phyloP scores from a whole-genome alignment of 2,888 invertebrate species.

The Ischnura elegans region DNA sequence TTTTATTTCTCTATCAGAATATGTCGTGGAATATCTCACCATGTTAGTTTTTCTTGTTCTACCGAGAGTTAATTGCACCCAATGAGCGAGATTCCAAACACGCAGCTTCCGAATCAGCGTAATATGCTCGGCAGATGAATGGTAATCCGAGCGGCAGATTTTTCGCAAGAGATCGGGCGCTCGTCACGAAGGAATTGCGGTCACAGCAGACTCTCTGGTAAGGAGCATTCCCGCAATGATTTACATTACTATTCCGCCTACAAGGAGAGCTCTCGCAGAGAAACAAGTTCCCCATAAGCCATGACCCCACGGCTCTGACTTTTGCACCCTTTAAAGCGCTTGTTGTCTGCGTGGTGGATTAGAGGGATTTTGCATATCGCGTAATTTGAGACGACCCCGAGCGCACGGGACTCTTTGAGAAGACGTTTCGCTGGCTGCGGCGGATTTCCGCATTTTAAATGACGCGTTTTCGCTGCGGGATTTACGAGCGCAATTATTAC shows the following conservation, averaged over 20 bases:
- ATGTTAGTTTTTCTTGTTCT: neutral
- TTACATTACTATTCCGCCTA: slow-evolving; percentile 27
- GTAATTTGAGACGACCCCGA: slow-evolving; percentile 15
- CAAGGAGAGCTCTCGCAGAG: slow-evolving; percentile 6
- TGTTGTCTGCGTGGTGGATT: slow-evolving; percentile 30
- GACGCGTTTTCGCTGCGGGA: neutral
- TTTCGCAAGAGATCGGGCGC: neutral
- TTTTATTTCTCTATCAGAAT: neutral
- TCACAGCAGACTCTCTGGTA: neutral
- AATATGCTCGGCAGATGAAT: slow-evolving; percentile 24
- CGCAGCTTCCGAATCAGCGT: neutral
- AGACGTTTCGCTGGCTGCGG: neutral
- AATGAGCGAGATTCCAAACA: neutral
- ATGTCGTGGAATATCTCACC: neutral
- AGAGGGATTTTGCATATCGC: slow-evolving; percentile 19
- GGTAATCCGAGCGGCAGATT: slow-evolving; percentile 27
- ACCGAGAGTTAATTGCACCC: neutral
- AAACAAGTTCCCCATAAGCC: slow-evolving; percentile 28
- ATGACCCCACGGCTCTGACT: slow-evolving; percentile 2
- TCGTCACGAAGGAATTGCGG: neutral
- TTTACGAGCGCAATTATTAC: neutral
- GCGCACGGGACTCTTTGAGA: neutral
- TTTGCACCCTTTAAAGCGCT: slow-evolving; percentile 32
- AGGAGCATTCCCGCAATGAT: slow-evolving; percentile 26
- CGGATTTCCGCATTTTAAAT: slow-evolving; percentile 31